Percentiles rank a stretch among this genome's conserved stretches.
Conservation (phyloP, 2,113 vertebrate genomes). For the Oxygymnocypris stewartii region DNA sequence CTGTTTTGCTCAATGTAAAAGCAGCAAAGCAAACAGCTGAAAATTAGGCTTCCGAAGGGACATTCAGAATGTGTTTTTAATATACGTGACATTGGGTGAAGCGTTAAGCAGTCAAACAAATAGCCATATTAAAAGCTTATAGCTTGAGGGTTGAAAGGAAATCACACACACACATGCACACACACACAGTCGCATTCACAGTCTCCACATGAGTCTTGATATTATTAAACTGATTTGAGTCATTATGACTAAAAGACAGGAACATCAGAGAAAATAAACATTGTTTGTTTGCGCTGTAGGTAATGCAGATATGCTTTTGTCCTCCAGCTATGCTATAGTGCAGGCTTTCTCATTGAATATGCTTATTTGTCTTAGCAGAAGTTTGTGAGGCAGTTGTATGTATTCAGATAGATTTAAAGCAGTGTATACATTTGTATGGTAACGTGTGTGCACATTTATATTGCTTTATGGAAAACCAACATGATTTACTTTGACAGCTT, state of each 20-base stretch:
- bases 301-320: neutral
- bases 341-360: neutral
- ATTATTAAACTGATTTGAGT: slow-evolving; percentile 6
- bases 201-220: neutral
- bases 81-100: neutral
- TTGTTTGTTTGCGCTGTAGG: neutral
- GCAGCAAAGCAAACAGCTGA: slow-evolving; percentile 2
- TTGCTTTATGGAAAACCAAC: neutral
- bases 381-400: neutral
- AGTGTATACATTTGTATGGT: neutral
- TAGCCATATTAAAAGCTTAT: slow-evolving; percentile 25
- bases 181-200: neutral
- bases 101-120: neutral
- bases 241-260: neutral
- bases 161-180: neutral
- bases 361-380: neutral
- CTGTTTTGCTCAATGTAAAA: slow-evolving; percentile 2
- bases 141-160: slow-evolving; percentile 4
- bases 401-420: neutral
- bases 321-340: neutral
- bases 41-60: neutral
- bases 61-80: slow-evolving; percentile 8
- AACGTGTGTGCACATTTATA: neutral
- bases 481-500: neutral
- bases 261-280: neutral